Base-by-base conservation (phyloP, 2,113 vertebrate species). In the Dicentrarchus labrax region DNA sequence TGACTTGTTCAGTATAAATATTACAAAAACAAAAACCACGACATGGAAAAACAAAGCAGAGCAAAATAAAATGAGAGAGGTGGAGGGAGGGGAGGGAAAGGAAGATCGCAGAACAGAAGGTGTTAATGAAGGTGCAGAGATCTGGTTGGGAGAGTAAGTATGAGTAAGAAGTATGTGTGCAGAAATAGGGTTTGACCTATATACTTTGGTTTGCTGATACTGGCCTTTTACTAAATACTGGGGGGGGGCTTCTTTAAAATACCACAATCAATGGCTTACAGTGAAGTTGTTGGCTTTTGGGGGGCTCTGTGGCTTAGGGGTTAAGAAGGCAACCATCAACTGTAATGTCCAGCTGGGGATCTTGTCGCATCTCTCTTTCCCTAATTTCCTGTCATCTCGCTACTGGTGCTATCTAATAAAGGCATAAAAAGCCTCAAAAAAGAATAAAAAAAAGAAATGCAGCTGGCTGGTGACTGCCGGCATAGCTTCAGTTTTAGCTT, bases 1-100 rank as follows among this genome's bases (percentile, higher is more conserved):
- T 81, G 90, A 91, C 90, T 91, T 81, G 87, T 81, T 88, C 64
- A 62, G 78, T 90, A 93, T 94, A 95, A 95, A 96, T 95, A 95
- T 92, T 79, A 89, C 73, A 91, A 89, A 85, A 89, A 89, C 53
- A 73, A 80, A 75, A 83, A 84, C 15, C 77, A 76, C 53, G 70
- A 88, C 74, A 82, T 64, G 73, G 82, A 67, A 88, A 30, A 90
- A 76, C n/a, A 88, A 78, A 90, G 39, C 70, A 83, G 67, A 80
- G 61, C 22, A 67, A 83, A 78, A 56, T 6, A 19, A 51, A 51
- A 66, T 5, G 21, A 60, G 21, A 60, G 56, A 16, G 8, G 51
- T 9, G 4, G 43, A 47, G 3, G 9, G 13, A 19, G 53, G 1
- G 30, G 13, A 19, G 48, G 1, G 30, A 22, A 54, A 64, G 43